Conservation (phyloP, 2,888 invertebrate genomes). For the Yponomeuta plumbellus region DNA sequence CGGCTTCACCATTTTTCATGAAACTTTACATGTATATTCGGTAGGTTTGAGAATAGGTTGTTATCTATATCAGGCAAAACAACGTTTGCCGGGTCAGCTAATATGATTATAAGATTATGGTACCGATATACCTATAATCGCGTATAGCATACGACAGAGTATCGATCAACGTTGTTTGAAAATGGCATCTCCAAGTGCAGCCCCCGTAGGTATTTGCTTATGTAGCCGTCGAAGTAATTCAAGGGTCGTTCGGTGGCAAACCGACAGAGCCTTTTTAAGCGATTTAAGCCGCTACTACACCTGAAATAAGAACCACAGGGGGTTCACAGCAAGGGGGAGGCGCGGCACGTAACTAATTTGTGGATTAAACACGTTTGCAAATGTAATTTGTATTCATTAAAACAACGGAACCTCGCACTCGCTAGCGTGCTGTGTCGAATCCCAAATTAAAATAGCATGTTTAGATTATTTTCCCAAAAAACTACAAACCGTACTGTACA, state of each 20-base stretch:
- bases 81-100: too few relatives aligned
- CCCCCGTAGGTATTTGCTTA: neutral
- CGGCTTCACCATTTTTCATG: too few relatives aligned
- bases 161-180: neutral
- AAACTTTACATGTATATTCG: too few relatives aligned
- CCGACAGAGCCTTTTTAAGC: neutral
- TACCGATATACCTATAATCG: too few relatives aligned
- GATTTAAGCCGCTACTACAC: neutral
- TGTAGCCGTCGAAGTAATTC: neutral
- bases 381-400: conserved; percentile 74
- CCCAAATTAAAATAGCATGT: conserved; percentile 15
- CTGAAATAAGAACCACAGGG: neutral
- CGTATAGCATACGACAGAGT: too few relatives aligned
- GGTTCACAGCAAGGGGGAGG: conserved; percentile 17
- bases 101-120: too few relatives aligned
- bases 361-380: conserved; percentile 74
- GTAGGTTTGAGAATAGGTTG: too few relatives aligned
- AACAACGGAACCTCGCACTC: conserved; percentile 33
- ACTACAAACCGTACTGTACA: too few relatives aligned
- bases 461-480: too few relatives aligned
- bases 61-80: too few relatives aligned
- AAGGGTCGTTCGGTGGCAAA: neutral
- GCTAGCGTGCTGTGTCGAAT: conserved; percentile 20
- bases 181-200: neutral
- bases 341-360: conserved; percentile 62